Evolutionary conservation across 2,888 invertebrate species (phyloP), one percentile per base, ranked within the genome.

Genomic region (Tipula vernalis): DNA sequence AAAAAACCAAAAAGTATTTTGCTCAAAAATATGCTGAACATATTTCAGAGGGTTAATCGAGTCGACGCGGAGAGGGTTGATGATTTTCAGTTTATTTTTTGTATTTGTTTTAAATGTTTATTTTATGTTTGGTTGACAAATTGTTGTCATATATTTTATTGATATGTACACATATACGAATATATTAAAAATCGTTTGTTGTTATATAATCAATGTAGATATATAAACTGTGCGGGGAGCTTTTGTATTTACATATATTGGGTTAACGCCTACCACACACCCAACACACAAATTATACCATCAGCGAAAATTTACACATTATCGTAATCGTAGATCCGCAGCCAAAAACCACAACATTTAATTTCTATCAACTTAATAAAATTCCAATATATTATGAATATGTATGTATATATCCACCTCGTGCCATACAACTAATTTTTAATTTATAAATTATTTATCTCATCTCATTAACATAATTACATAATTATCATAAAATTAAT

Each of bases 61-160:
- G 28, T 71, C 10, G 71, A 28, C 28, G 71, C 5, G 71, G 10
- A 3, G 71, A 71, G 71, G 71, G 71, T 71, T 71, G 71, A 71
- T 18, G 57, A 57, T 57, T 57, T 57, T 71, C 71, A 71, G 28
- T 57, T 57, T 57, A 28, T 28, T 57, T n/a, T 15, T 51, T 57
- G 51, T 15, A 10, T 44, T 44, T 44, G 3, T 51, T n/a, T 71
- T 12, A 28, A 28, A 28, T 71, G 71, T 71, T 71, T 71, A 71
- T 71, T 71, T 71, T 71, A 71, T 71, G 71, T 71, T 71, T 71
- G 71, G 71, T 71, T 71, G 71, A 71, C 71, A 71, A 71, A 71
- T 71, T 71, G 28, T 12, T 71, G 28, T 71, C 28, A 28, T 71
- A 71, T 71, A 18, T 71, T 71, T 71, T 71, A 71, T 71, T 71